Percentiles rank a stretch among this genome's conserved stretches.
Evolutionary conservation across 2,113 vertebrate genomes (phyloP).

Genomic region (Solenodon paradoxus): DNA sequence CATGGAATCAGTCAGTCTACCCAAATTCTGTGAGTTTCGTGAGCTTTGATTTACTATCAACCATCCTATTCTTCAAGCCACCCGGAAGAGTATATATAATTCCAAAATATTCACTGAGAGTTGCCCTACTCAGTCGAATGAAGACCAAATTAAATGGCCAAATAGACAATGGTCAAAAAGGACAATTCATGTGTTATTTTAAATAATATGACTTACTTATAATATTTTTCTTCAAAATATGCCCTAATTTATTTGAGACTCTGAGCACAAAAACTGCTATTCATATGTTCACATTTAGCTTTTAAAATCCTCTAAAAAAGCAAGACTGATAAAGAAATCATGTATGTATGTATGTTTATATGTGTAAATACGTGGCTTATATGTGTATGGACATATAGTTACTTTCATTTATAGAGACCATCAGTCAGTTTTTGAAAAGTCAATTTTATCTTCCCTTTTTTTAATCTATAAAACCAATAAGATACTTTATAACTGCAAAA

Average conservation of each 20-base stretch:
- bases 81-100: background rate
- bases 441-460: background rate
- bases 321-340: background rate
- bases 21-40: background rate
- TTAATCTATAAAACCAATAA: background rate
- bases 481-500: background rate
- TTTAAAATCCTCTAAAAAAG: background rate
- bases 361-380: background rate
- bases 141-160: background rate
- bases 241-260: conserved; percentile 24
- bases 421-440: conserved; percentile 21
- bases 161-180: background rate
- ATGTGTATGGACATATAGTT: background rate
- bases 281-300: background rate
- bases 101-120: conserved; percentile 3
- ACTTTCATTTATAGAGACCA: background rate
- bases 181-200: background rate
- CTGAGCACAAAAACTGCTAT: background rate
- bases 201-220: background rate
- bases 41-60: background rate
- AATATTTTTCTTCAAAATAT: conserved; percentile 3
- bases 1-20: background rate
- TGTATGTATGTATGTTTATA: background rate
- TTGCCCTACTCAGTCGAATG: background rate
- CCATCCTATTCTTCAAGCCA: background rate